phyloP scores from a whole-genome alignment of 2,888 invertebrate genomes.

The Cataglyphis altisquamis region DNA sequence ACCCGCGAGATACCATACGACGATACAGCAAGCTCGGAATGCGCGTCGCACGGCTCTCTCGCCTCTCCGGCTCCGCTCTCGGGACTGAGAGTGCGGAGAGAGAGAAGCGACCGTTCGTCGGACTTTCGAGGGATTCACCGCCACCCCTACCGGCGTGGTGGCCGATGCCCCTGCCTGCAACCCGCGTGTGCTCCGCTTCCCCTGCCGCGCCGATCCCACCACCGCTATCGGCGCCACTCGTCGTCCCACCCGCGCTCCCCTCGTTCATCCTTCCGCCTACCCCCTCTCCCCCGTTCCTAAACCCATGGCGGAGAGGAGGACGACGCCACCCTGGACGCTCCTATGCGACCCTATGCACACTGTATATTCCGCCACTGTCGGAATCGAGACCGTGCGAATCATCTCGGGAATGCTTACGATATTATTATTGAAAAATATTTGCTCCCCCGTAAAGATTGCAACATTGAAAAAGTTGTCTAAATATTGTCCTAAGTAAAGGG shows the following conservation, averaged over 20 bases:
- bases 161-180: conserved; percentile 56
- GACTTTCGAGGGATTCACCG: conserved; percentile 75
- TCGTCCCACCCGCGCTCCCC: conserved; percentile 18
- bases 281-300: conserved; percentile 52
- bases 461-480: not conserved
- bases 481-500: not conserved
- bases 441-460: not conserved
- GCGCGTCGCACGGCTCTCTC: conserved; percentile 63
- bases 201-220: conserved; percentile 69
- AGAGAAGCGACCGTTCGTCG: conserved; percentile 71
- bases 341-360: conserved; percentile 31
- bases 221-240: conserved; percentile 25
- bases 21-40: conserved; percentile 64
- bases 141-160: conserved; percentile 70
- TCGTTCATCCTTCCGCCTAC: not conserved
- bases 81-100: conserved; percentile 78
- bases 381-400: conserved; percentile 70
- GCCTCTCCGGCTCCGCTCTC: conserved; percentile 79
- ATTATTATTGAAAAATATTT: conserved; percentile 18
- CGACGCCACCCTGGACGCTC: conserved; percentile 61
- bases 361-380: conserved; percentile 59
- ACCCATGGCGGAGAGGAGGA: not conserved
- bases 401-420: conserved; percentile 29
- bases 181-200: conserved; percentile 72
- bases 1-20: conserved; percentile 56